Evolutionary conservation across 35 echinoderm and acorn worm genomes (phyloP).

Genomic region (Heliocidaris tuberculata): DNA sequence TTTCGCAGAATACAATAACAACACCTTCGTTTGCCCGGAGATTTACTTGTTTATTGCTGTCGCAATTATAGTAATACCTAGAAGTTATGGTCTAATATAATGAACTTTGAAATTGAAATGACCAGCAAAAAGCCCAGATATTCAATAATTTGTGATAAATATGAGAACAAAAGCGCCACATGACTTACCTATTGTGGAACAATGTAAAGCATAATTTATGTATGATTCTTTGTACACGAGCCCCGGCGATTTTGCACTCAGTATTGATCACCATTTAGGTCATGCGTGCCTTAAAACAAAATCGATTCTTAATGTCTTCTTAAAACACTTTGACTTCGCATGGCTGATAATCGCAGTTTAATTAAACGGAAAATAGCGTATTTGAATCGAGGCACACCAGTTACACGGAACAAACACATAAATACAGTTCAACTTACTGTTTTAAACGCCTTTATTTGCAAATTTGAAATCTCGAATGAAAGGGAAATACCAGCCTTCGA

Average conservation of each 20-base stretch:
- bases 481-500: neutral
- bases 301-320: neutral
- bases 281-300: neutral
- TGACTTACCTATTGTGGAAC: too few species aligned
- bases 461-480: neutral
- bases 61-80: too few species aligned
- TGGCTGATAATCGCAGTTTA: neutral
- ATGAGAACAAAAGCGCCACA: too few species aligned
- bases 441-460: neutral
- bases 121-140: too few species aligned
- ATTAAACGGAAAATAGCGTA: conserved; percentile 13
- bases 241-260: neutral
- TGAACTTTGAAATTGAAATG: too few species aligned
- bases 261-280: neutral
- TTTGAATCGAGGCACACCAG: neutral
- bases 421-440: neutral
- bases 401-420: neutral
- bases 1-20: too few species aligned
- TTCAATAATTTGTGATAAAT: too few species aligned
- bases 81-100: too few species aligned
- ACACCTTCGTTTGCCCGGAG: too few species aligned
- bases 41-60: too few species aligned
- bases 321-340: neutral
- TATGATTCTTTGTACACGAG: neutral
- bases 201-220: neutral